Evolutionary conservation across 2,797 vertebrate species (phyloP).

Genomic region (Anomalospiza imberbis): DNA sequence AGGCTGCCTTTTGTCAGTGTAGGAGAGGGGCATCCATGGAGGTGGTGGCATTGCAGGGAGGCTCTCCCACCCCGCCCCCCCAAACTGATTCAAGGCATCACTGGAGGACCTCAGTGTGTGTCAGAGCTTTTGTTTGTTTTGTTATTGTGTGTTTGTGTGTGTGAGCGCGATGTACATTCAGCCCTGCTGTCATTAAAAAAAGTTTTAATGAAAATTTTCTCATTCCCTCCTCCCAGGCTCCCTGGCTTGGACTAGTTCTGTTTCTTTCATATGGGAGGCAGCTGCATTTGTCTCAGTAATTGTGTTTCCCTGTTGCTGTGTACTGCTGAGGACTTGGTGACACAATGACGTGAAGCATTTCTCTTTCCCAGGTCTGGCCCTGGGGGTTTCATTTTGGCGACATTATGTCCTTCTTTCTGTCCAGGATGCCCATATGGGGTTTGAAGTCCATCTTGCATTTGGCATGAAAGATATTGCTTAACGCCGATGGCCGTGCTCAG

Average conservation of each 20-base stretch:
- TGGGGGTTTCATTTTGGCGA: not conserved
- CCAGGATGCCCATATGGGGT: not conserved
- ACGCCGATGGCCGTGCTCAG: not conserved
- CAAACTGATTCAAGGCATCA: not conserved
- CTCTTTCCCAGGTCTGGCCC: slow-evolving; percentile 12
- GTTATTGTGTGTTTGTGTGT: not conserved
- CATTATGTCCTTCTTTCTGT: not conserved
- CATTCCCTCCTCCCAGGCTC: not conserved
- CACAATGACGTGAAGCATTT: not conserved
- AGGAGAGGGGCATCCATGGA: not conserved
- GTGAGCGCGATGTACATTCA: not conserved
- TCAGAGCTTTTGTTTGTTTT: not conserved
- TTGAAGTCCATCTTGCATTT: not conserved
- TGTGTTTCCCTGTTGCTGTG: slow-evolving; percentile 44
- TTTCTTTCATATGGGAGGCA: slow-evolving; percentile 56
- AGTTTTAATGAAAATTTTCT: slow-evolving; percentile 25
- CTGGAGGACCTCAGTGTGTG: slow-evolving; percentile 22
- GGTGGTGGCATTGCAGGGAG: not conserved
- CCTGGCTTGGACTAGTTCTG: slow-evolving; percentile 37
- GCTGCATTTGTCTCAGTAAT: slow-evolving; percentile 35
- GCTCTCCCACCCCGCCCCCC: not conserved
- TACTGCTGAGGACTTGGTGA: not conserved
- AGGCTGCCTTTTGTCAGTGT: not conserved
- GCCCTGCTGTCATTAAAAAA: not conserved
- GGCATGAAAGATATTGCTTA: not conserved